phyloP scores from a whole-genome alignment of 92 coral and sea anemone genomes.

The Zoanthus solanderi region DNA sequence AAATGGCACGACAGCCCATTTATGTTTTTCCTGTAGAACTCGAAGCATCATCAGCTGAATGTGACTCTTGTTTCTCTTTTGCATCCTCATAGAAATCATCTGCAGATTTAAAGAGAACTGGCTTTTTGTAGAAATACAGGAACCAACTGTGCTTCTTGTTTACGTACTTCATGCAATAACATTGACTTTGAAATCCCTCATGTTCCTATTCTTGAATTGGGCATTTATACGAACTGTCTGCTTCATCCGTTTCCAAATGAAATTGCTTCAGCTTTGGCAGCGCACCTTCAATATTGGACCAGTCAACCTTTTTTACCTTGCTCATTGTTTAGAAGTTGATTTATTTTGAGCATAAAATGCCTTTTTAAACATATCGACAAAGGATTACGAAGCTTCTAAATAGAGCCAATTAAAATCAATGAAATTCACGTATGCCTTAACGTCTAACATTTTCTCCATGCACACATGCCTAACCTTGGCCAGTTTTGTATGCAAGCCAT shows the following conservation, averaged over 20 bases:
- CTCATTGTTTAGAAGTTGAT: constrained; percentile 15
- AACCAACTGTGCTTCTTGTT: background rate
- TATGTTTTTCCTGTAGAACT: background rate
- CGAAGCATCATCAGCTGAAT: background rate
- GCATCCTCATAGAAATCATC: background rate
- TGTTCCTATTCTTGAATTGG: constrained; percentile 22
- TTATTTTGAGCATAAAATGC: constrained; percentile 18
- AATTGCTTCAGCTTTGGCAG: constrained; percentile 8
- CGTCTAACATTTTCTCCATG: constrained; percentile 20
- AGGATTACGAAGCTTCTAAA: background rate
- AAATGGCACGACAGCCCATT: too few species aligned
- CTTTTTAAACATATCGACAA: constrained; percentile 20
- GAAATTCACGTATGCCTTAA: constrained; percentile 19
- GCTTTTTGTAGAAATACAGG: background rate
- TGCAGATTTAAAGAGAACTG: background rate
- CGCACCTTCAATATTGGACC: constrained; percentile 26
- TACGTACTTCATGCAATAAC: background rate
- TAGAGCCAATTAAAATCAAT: constrained; percentile 11
- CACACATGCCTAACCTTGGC: constrained; percentile 15
- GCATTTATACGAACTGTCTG: constrained; percentile 18
- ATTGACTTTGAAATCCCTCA: background rate
- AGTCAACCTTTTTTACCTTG: constrained; percentile 11
- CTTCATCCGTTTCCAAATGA: constrained; percentile 22
- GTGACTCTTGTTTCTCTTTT: background rate
- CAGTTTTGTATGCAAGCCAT: background rate